Percentiles rank a stretch among this genome's conserved stretches.
Evolutionary conservation across 2,888 invertebrate genomes (phyloP).

Genomic region (Furcula furcula): DNA sequence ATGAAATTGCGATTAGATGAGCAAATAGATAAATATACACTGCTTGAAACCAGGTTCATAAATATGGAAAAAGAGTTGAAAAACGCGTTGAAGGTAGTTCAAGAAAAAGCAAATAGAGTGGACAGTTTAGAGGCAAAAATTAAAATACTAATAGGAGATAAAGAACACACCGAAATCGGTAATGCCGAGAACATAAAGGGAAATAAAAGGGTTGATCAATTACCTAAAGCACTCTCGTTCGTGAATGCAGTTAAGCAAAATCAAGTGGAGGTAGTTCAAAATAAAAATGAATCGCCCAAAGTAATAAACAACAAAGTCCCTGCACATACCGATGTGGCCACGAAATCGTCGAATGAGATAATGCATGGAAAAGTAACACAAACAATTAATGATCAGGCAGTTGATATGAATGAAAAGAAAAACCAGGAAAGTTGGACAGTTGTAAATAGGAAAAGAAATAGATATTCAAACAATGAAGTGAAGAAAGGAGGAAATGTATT

Average conservation of each 20-base stretch:
- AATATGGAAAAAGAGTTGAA: conserved; percentile 11
- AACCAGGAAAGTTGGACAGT: conserved; percentile 3
- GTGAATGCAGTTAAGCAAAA: conserved; percentile 3
- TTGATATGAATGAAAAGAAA: neutral
- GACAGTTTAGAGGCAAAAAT: conserved; percentile 12
- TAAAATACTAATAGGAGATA: conserved; percentile 7
- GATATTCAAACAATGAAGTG: conserved; percentile 7
- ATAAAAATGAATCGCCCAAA: neutral
- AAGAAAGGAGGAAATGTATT: conserved; percentile 7
- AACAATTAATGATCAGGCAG: neutral
- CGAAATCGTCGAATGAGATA: neutral
- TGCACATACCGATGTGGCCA: neutral
- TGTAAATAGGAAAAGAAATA: conserved; percentile 2
- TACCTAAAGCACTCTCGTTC: neutral
- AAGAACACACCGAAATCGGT: conserved; percentile 1
- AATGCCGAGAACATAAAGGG: neutral
- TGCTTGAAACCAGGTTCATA: conserved; percentile 11
- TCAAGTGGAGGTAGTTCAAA: neutral
- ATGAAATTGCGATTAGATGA: conserved; percentile 9
- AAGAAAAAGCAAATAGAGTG: conserved; percentile 15
- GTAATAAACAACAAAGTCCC: no score
- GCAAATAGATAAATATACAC: conserved; percentile 8
- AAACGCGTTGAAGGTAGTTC: conserved; percentile 15
- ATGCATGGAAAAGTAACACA: neutral
- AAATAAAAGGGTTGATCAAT: neutral